Percentiles rank a stretch among this genome's conserved stretches.
phyloP scores from a whole-genome alignment of 1,140 invertebrate species.

The Brachionus plicatilis region DNA sequence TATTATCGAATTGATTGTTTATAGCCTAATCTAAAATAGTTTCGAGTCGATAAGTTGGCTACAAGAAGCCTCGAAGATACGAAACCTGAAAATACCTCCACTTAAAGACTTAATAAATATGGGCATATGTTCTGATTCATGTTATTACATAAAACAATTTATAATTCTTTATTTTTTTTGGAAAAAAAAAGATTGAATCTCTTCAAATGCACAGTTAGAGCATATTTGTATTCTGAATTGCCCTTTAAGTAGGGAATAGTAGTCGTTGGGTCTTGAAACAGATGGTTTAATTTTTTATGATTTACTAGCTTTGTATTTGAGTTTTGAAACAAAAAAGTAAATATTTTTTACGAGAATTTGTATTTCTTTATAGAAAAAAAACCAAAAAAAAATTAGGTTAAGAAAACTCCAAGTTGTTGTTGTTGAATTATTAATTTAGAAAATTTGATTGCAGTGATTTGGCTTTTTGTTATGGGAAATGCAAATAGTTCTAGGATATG shows the following conservation, averaged over 20 bases:
- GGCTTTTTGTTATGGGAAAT: background rate
- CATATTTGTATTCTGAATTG: conserved; percentile 1
- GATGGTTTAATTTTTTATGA: conserved; percentile 13
- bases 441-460: background rate
- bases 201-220: background rate
- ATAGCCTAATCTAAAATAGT: background rate
- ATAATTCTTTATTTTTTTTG: background rate
- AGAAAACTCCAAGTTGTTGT: conserved; percentile 19
- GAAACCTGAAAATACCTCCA: background rate
- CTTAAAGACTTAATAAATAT: conserved; percentile 8
- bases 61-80: background rate
- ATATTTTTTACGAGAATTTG: conserved; percentile 14
- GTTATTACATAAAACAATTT: conserved; percentile 33
- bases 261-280: background rate
- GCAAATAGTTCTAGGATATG: background rate
- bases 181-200: background rate
- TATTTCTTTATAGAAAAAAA: conserved; percentile 6
- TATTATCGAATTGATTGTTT: conserved; percentile 6
- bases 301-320: background rate
- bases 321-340: background rate
- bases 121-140: conserved; percentile 26
- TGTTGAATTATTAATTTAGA: conserved; percentile 28
- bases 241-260: background rate
- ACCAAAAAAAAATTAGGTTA: conserved; percentile 3
- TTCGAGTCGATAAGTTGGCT: background rate